A percentile compares a stretch with the other conserved stretches of the same genome.
phyloP scores from a whole-genome alignment of 2,113 vertebrate genomes.

The Puffinus mauretanicus region DNA sequence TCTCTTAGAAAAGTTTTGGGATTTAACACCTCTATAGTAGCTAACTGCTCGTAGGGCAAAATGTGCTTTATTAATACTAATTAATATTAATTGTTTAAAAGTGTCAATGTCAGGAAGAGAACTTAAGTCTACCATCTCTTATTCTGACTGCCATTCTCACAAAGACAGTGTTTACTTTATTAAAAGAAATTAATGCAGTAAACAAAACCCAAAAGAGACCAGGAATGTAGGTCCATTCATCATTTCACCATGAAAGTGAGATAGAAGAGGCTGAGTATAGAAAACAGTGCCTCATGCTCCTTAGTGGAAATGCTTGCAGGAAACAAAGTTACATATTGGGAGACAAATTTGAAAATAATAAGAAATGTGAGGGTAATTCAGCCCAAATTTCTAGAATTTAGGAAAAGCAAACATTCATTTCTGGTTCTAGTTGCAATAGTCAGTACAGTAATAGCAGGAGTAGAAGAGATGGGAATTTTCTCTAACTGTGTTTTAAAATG shows the following conservation, averaged over 20 bases:
- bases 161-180: not conserved
- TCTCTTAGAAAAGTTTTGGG: not conserved
- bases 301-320: not conserved
- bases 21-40: not conserved
- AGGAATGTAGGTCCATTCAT: not conserved
- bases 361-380: not conserved
- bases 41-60: not conserved
- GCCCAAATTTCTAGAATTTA: not conserved
- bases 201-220: not conserved
- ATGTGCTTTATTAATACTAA: not conserved
- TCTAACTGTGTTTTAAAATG: not conserved
- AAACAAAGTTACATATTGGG: not conserved
- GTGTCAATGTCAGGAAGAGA: not conserved
- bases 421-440: not conserved
- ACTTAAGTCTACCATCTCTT: not conserved
- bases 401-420: not conserved
- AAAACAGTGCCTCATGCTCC: not conserved
- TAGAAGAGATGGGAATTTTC: not conserved
- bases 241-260: not conserved
- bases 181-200: not conserved
- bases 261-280: not conserved
- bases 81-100: not conserved
- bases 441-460: not conserved
- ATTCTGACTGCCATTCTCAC: not conserved
- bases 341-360: not conserved